A percentile compares a stretch with the other conserved stretches of the same genome.
phyloP scores from a whole-genome alignment of 2,797 vertebrate species.

The Iguana delicatissima region DNA sequence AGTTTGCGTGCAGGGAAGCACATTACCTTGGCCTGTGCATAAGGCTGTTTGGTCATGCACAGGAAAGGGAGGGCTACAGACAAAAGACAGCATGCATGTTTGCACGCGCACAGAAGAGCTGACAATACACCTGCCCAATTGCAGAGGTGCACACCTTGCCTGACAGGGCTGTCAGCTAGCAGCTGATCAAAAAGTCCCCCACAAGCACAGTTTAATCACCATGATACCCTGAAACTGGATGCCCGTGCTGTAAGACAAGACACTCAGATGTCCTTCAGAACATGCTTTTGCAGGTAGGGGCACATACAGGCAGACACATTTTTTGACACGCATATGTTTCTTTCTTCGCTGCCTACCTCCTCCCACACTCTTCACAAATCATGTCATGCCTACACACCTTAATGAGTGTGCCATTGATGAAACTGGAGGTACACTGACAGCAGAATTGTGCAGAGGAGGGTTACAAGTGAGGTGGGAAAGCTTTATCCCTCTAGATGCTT shows the following conservation, averaged over 20 bases:
- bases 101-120: neutral
- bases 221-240: neutral
- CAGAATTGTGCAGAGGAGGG: neutral
- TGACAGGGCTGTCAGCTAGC: too few relatives aligned
- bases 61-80: neutral
- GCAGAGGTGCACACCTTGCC: neutral
- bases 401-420: neutral
- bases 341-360: too few relatives aligned
- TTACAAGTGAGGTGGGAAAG: neutral
- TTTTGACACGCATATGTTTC: neutral
- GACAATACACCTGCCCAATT: neutral
- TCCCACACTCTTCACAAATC: neutral
- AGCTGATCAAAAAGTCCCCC: neutral
- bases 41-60: neutral
- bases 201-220: neutral
- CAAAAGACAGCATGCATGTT: neutral
- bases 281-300: neutral
- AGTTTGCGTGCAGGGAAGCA: constrained; percentile 12
- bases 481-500: neutral
- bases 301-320: neutral
- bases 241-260: too few relatives aligned
- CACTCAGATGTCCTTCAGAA: neutral
- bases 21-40: constrained; percentile 9
- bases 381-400: neutral
- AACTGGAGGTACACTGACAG: neutral